phyloP scores from a whole-genome alignment of 2,888 invertebrate genomes.

The Craniophora ligustri region DNA sequence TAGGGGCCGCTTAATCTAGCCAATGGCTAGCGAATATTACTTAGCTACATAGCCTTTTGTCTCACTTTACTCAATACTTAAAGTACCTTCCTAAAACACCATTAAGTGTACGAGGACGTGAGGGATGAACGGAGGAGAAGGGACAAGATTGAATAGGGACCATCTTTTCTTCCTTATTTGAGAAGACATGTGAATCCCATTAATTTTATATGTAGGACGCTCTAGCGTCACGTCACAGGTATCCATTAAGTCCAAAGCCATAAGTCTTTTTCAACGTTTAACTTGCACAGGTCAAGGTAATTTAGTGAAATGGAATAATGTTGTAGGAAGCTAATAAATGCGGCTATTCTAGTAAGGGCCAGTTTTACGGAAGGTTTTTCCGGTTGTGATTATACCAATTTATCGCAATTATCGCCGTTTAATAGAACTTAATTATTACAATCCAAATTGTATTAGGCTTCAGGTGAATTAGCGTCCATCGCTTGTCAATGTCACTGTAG shows the following conservation, averaged over 20 bases:
- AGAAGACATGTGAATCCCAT: conserved; percentile 73
- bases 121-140: conserved; percentile 29
- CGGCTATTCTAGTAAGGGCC: conserved; percentile 61
- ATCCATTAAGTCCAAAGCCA: conserved; percentile 54
- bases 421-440: conserved; percentile 23
- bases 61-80: conserved; percentile 21
- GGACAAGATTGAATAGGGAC: conserved; percentile 50
- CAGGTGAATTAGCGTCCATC: conserved; percentile 11
- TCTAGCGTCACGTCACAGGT: conserved; percentile 47
- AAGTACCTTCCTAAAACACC: conserved; percentile 33
- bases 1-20: too few species aligned
- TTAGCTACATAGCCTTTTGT: too few species aligned
- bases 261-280: conserved; percentile 50
- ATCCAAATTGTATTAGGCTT: not conserved
- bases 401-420: conserved; percentile 44
- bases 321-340: conserved; percentile 63
- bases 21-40: not conserved
- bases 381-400: conserved; percentile 59
- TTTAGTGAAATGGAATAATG: conserved; percentile 61
- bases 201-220: conserved; percentile 72
- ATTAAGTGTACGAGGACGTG: conserved; percentile 36
- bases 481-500: conserved; percentile 5
- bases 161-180: conserved; percentile 59
- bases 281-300: conserved; percentile 51
- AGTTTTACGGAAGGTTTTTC: conserved; percentile 49